Base-by-base conservation (phyloP, 2,113 vertebrate genomes). In the Rhinolophus ferrumequinum region DNA sequence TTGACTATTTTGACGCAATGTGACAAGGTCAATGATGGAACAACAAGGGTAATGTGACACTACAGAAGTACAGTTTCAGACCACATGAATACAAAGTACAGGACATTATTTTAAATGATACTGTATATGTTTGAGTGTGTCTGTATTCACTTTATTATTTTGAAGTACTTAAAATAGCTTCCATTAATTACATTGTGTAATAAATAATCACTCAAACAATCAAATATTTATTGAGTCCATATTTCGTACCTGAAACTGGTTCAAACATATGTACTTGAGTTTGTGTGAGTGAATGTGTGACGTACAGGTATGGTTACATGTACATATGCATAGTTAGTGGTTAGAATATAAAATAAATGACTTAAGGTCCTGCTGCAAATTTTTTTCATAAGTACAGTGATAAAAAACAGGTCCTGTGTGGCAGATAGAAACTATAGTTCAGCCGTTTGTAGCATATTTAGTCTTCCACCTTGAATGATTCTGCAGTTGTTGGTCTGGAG, bases 331-430 rank as follows among this genome's bases (percentile, higher is more conserved):
- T 72, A 72, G 24, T 58, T 28, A 79, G 30, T 60, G 33, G 66
- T 38, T 85, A 66, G 52, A 76, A 83, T 38, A 33, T 6, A 64
- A 67, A 64, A 87, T 58, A 2, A 58, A 69, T 66, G 56, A 9
- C 7, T 56, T 79, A 44, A 76, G 22, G 2, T 11, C 11, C 16
- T 64, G 62, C 28, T 75, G 22, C 60, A 56, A 26, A 3, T 30
- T 92, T 93, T 67, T 92, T 94, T 60, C 89, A 66, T 62, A 86
- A 64, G 22, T 77, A 87, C 12, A 84, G 11, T 76, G 35, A 4
- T 30, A 58, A 50, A 21, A 88, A 82, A 83, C 41, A 69, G 22
- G 14, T 15, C 35, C 19, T 28, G 19, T 38, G 33, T 47, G n/a
- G 16, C 14, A 30, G 58, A 41, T 35, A 21, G 52, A 64, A 66